Evolutionary conservation across 2,797 vertebrate genomes (phyloP).

Genomic region (Atherinosoma microstoma): DNA sequence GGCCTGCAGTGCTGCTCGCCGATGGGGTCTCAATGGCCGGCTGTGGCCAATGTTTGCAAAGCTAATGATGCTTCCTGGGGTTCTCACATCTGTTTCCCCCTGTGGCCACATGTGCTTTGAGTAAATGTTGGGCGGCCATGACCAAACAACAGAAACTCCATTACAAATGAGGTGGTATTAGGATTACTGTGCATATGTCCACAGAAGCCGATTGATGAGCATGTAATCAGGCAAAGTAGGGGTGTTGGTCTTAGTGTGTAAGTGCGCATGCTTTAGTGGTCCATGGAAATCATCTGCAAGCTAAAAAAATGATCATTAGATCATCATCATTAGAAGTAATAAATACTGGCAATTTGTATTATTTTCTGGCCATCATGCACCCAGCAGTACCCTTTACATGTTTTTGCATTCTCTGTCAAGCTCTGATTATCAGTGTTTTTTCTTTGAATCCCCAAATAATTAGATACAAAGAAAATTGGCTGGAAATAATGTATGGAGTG

Average conservation of each 20-base stretch:
- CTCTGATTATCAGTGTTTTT: neutral
- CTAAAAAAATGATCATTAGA: neutral
- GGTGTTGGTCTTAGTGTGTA: slow-evolving; percentile 2
- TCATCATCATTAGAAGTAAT: neutral
- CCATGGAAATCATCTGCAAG: neutral
- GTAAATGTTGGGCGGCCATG: slow-evolving; percentile 60
- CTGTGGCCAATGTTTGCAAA: slow-evolving; percentile 64
- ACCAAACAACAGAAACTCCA: slow-evolving; percentile 53
- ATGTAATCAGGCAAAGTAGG: slow-evolving; percentile 38
- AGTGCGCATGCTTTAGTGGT: neutral
- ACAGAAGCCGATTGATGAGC: slow-evolving; percentile 61
- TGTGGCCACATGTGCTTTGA: slow-evolving; percentile 72
- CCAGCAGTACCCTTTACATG: neutral
- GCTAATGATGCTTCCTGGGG: slow-evolving; percentile 76
- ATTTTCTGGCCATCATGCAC: neutral
- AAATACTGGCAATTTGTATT: neutral
- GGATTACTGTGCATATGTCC: slow-evolving; percentile 54
- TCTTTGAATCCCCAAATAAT: neutral
- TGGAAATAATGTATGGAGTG: neutral
- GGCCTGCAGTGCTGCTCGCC: slow-evolving; percentile 28
- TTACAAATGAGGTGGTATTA: slow-evolving; percentile 69
- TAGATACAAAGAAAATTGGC: neutral
- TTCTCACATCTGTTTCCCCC: slow-evolving; percentile 75
- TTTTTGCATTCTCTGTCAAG: neutral
- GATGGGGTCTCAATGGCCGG: slow-evolving; percentile 65